Conservation (phyloP, 2,797 vertebrate genomes). For the Tokudaia muenninki region DNA sequence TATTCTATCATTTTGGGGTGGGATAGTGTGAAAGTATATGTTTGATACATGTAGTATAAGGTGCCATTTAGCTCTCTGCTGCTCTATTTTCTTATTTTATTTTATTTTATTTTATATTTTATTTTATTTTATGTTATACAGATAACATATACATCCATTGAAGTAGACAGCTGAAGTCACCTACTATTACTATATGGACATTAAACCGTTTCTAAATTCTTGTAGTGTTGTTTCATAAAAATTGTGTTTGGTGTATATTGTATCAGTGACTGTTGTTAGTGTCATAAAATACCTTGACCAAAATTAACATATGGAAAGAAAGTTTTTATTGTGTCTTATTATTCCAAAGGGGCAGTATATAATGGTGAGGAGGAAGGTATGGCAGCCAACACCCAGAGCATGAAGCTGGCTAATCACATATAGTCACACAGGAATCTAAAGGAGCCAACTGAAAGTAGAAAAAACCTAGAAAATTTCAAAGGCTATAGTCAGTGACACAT, state of each 20-base stretch:
- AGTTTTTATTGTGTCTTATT: not conserved
- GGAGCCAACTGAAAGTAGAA: not conserved
- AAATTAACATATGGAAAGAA: not conserved
- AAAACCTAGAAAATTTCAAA: not conserved
- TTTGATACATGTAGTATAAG: not conserved
- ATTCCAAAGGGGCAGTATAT: too few relatives aligned
- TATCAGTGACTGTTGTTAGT: not conserved
- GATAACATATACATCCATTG: not conserved
- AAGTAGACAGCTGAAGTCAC: not conserved
- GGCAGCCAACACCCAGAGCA: not conserved
- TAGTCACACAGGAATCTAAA: not conserved
- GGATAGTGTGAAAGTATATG: too few relatives aligned
- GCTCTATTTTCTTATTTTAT: not conserved
- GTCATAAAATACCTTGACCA: not conserved
- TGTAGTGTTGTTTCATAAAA: not conserved
- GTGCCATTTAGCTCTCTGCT: not conserved
- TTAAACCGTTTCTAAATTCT: not conserved
- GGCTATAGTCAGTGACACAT: not conserved
- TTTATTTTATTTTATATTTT: not conserved
- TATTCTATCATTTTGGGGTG: not conserved
- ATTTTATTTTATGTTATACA: not conserved
- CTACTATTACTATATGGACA: not conserved
- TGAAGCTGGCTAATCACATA: not conserved
- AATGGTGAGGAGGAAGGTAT: not conserved
- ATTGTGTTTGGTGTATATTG: not conserved